These are phyloP conservation scores for Eumerus sabulonum DNA, from an alignment of 2,888 invertebrate species.

Conservation along the genomic window DNA sequence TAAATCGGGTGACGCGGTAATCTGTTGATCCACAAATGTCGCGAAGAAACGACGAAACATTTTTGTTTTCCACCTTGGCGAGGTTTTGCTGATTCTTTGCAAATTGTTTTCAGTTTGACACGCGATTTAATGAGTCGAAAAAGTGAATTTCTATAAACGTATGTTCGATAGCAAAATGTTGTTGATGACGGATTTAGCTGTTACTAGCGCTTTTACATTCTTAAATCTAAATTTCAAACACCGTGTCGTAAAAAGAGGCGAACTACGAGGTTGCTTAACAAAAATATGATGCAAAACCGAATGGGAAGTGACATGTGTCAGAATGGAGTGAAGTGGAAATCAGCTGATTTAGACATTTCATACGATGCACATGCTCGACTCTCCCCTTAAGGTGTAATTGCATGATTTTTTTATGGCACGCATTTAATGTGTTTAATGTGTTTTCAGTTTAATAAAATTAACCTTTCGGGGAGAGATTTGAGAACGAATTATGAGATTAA, in stretches of 20 bases:
- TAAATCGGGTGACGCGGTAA: constrained; percentile 73
- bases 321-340: background rate
- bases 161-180: background rate
- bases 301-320: constrained; percentile 13
- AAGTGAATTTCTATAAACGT: background rate
- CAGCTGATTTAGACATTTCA: constrained; percentile 48
- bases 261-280: too few relatives aligned
- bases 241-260: background rate
- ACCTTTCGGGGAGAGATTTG: too few relatives aligned
- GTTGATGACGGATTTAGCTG: constrained; percentile 8
- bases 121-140: constrained; percentile 7
- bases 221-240: constrained; percentile 4
- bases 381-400: background rate
- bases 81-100: too few relatives aligned
- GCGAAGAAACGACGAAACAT: constrained; percentile 76
- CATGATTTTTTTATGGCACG: too few relatives aligned
- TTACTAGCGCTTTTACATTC: constrained; percentile 33
- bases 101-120: background rate
- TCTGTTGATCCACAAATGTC: constrained; percentile 74
- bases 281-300: too few relatives aligned
- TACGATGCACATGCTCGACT: constrained; percentile 8
- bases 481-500: too few relatives aligned
- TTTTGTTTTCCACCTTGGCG: background rate
- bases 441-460: too few relatives aligned
- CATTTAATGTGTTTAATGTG: too few relatives aligned